Base-by-base conservation (phyloP, 2,797 vertebrate species). In the Propithecus perrieri region DNA sequence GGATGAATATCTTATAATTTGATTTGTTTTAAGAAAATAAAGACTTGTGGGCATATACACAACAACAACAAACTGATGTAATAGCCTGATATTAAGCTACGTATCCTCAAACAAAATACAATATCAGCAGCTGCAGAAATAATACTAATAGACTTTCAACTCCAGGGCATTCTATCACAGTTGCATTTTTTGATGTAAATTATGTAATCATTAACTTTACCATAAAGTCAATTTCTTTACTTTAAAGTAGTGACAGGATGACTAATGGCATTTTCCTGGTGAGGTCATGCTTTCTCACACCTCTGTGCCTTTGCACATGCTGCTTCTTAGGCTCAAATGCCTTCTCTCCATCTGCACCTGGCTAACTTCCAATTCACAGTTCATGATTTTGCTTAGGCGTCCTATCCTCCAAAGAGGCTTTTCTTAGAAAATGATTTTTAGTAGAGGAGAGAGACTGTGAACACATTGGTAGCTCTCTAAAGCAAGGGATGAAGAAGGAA, bases 261-360 rank as follows among this genome's bases (percentile, higher is more conserved):
- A 97, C 50, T 75, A 55, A 92, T 80, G 78, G 14, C 50, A 61
- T 76, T 92, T 85, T 59, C 30, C 67, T 85, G 92, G 53, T 63
- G 72, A 76, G 88, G 88, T 90, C 74, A 74, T 46, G 63, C 57
- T 89, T 94, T 84, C 81, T 94, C 78, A 96, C 43, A 87, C 85
- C 83, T 69, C 74, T 84, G 85, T 94, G 85, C 85, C 76, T 95
- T 97, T 91, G 69, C 65, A 85, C 74, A 94, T 76, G 91, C 89
- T 86, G 20, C n/a, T 97, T 22, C 65, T 71, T 46, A 17, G 48
- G 63, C 41, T 55, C 74, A 65, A 74, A 74, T 89, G 93, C 53
- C n/a, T 78, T 95, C 35, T 55, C 9, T 33, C 94, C 96, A 95
- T 95, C 91, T 97, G 96, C 35, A 89, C 63, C 85, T 96, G 94